Evolutionary conservation across 2,113 vertebrate genomes (phyloP).

Genomic region (Solenodon paradoxus): DNA sequence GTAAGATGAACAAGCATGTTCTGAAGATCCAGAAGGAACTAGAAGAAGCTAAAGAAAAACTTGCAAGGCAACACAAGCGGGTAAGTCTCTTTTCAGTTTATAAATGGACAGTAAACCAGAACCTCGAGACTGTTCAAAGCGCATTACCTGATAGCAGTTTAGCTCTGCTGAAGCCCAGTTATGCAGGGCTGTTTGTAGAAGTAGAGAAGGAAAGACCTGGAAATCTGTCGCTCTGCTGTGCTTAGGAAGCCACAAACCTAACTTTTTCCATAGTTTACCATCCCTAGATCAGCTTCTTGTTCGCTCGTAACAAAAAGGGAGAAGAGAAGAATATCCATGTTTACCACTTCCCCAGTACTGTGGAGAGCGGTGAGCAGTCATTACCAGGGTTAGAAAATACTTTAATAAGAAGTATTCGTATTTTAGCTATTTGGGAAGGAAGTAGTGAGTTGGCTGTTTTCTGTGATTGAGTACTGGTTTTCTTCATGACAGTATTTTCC

Average conservation of each 20-base stretch:
- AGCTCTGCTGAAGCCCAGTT: not conserved
- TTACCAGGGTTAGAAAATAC: not conserved
- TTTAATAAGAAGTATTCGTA: not conserved
- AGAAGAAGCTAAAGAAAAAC: constrained; percentile 94
- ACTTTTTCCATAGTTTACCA: not conserved
- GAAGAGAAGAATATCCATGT: not conserved
- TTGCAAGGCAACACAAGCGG: constrained; percentile 94
- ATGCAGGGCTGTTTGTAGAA: not conserved
- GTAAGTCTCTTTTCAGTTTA: constrained; percentile 65
- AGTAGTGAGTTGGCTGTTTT: not conserved
- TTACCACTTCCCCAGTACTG: not conserved
- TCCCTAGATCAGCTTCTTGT: not conserved
- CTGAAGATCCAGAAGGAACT: constrained; percentile 97
- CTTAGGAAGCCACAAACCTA: not conserved
- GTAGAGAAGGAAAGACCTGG: not conserved
- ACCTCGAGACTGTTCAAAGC: not conserved
- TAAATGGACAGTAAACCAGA: not conserved
- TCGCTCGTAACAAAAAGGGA: not conserved
- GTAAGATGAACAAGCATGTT: constrained; percentile 99
- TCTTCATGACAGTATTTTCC: not conserved
- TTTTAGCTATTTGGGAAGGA: not conserved
- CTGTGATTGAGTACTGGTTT: not conserved
- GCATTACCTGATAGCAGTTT: not conserved
- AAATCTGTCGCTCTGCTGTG: not conserved
- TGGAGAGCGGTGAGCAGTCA: not conserved